Percentiles rank a stretch among this genome's conserved stretches.
phyloP scores from a whole-genome alignment of 2,113 vertebrate species.

The Tretioscincus oriximinensis region DNA sequence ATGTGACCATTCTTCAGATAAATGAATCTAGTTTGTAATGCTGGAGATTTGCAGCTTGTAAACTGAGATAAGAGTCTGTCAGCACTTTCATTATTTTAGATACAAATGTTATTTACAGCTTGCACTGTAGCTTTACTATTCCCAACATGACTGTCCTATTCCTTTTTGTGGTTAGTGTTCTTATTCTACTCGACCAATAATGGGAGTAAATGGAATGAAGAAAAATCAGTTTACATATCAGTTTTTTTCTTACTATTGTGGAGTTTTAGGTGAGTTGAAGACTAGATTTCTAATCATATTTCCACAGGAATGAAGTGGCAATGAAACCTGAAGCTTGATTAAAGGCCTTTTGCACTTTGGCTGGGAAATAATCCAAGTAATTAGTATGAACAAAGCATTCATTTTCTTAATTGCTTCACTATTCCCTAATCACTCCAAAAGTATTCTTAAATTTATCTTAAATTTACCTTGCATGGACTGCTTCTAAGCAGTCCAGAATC shows the following conservation, averaged over 20 bases:
- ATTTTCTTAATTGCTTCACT: no score
- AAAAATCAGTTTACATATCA: neutral
- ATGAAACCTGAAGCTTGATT: neutral
- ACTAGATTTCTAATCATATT: neutral
- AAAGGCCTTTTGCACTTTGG: no score
- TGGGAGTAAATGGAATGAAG: conserved; percentile 14
- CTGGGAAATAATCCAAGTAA: no score
- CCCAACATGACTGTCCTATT: neutral
- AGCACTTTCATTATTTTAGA: conserved; percentile 58
- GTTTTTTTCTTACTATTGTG: neutral
- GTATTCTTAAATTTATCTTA: no score
- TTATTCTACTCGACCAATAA: neutral
- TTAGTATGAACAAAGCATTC: no score
- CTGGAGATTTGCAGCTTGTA: conserved; percentile 56
- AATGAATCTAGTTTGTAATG: conserved; percentile 72
- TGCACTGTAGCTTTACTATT: conserved; percentile 3
- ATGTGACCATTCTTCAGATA: conserved; percentile 63
- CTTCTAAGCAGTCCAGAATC: no score
- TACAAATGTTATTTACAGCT: conserved; percentile 65
- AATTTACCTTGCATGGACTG: no score
- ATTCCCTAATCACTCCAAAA: no score
- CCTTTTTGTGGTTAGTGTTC: conserved; percentile 3
- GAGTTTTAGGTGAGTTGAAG: neutral
- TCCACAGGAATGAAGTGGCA: neutral
- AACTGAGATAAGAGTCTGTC: conserved; percentile 45